Conservation (phyloP, 2,888 invertebrate genomes). For the Cryptocephalus primarius region DNA sequence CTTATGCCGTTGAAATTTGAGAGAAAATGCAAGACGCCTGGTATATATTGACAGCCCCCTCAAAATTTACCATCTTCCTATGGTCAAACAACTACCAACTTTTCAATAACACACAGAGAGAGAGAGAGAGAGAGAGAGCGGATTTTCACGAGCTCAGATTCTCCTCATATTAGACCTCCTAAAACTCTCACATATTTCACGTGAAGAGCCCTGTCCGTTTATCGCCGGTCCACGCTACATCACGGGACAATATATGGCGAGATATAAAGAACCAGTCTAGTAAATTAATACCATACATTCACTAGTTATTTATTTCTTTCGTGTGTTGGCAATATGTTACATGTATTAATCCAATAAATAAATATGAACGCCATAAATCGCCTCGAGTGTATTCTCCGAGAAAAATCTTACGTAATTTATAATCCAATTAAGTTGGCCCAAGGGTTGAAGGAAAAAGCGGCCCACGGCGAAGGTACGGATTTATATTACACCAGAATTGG, state of each 20-base stretch:
- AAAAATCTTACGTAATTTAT: slow-evolving; percentile 36
- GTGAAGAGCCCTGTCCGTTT: slow-evolving; percentile 21
- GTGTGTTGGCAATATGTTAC: slow-evolving; percentile 41
- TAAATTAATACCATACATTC: slow-evolving; percentile 40
- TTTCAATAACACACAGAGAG: no score
- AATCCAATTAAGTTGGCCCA: slow-evolving; percentile 36
- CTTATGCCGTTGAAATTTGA: no score
- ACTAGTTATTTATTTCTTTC: slow-evolving; percentile 38
- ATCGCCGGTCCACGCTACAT: slow-evolving; percentile 27
- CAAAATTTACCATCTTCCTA: no score
- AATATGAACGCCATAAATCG: slow-evolving; percentile 40
- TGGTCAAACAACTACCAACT: no score
- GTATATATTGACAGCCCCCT: no score
- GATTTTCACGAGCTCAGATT: no score
- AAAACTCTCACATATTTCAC: slow-evolving; percentile 15
- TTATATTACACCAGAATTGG: no score
- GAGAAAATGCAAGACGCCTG: no score
- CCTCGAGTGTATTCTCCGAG: slow-evolving; percentile 29
- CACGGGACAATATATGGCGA: slow-evolving; percentile 33
- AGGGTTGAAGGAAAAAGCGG: not conserved
- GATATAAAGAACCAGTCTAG: slow-evolving; percentile 35
- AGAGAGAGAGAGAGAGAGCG: no score
- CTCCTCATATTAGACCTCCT: slow-evolving; percentile 2
- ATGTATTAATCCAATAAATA: slow-evolving; percentile 43
- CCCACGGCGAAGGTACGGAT: not conserved